These are phyloP conservation scores for Sebastes vulpes DNA, from an alignment of 2,797 vertebrate genomes.

Conservation along the genomic window DNA sequence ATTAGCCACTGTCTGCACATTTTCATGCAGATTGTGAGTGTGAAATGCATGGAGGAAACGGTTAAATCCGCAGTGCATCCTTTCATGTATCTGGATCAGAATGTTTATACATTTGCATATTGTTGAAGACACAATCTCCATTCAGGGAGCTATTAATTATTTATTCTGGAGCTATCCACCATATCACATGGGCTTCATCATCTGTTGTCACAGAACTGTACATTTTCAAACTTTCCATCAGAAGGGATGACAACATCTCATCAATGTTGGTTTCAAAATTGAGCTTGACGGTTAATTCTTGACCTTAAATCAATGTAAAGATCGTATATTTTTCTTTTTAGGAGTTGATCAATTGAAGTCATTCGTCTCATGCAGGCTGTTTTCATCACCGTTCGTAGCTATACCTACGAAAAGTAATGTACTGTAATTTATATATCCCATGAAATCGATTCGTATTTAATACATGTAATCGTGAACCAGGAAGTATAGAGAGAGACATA, in stretches of 20 bases:
- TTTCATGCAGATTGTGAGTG: neutral
- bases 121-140: neutral
- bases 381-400: too few relatives aligned
- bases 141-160: too few relatives aligned
- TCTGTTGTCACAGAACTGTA: neutral
- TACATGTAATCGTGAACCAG: too few relatives aligned
- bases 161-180: too few relatives aligned
- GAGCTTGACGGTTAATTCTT: neutral
- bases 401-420: too few relatives aligned
- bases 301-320: neutral
- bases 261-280: neutral
- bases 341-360: neutral
- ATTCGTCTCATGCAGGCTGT: neutral
- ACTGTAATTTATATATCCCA: too few relatives aligned
- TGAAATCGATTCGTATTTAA: too few relatives aligned
- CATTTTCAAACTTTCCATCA: neutral
- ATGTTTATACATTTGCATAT: neutral
- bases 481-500: too few relatives aligned
- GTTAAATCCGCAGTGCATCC: neutral
- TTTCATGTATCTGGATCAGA: neutral
- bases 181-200: neutral
- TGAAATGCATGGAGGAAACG: neutral
- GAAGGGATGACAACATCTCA: neutral
- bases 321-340: neutral
- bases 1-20: neutral